A percentile compares a stretch with the other conserved stretches of the same genome.
phyloP scores from a whole-genome alignment of 2,888 invertebrate species.

The Mimachlamys varia region DNA sequence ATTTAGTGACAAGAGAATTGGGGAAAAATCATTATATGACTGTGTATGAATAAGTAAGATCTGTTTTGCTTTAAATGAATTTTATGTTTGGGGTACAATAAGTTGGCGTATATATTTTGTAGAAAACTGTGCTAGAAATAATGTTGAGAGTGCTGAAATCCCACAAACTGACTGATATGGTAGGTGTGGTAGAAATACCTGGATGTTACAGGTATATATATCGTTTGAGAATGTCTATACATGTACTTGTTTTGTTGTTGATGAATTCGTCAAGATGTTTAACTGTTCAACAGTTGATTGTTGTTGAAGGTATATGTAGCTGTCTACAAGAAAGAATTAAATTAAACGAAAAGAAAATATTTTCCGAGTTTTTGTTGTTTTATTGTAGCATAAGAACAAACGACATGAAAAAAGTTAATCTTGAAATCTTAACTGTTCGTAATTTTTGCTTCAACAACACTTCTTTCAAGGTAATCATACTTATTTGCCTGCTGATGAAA shows the following conservation, averaged over 20 bases:
- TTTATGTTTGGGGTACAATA: neutral
- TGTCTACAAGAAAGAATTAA: slow-evolving; percentile 24
- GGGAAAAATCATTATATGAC: neutral
- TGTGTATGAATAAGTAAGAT: neutral
- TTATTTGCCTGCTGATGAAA: too few species aligned
- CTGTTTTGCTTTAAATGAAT: slow-evolving; percentile 3
- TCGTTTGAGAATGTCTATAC: neutral
- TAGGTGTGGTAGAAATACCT: neutral
- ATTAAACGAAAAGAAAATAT: neutral
- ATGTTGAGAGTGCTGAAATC: slow-evolving; percentile 2
- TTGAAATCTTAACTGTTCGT: too few species aligned
- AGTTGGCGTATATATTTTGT: neutral
- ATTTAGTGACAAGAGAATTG: neutral
- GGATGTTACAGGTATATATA: neutral
- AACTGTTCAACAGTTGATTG: slow-evolving; percentile 33
- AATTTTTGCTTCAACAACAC: too few species aligned
- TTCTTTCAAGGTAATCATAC: too few species aligned
- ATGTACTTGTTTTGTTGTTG: slow-evolving; percentile 28
- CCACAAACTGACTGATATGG: neutral
- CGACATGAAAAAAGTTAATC: neutral
- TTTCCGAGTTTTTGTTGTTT: neutral
- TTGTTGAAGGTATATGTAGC: slow-evolving; percentile 21
- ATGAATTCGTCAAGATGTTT: neutral
- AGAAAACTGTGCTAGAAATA: neutral
- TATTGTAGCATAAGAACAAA: neutral